Conservation (phyloP, 2,113 vertebrate species). For the Sinocyclocheilus maitianheensis region DNA sequence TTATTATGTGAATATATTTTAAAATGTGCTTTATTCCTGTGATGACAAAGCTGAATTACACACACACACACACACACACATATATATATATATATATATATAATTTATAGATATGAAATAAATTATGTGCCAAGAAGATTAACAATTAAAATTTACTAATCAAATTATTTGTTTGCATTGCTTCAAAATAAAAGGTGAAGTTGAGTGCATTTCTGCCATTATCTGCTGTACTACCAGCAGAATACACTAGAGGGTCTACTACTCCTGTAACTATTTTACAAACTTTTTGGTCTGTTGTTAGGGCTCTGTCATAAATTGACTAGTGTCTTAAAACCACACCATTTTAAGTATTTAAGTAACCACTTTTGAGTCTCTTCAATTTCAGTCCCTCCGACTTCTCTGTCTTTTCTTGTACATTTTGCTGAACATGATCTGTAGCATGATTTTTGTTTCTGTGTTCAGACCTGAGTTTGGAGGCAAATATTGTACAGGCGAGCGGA, state of each 20-base stretch:
- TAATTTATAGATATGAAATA: too few relatives aligned
- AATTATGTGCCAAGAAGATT: too few relatives aligned
- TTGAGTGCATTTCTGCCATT: background rate
- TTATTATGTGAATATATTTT: too few relatives aligned
- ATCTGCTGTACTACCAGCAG: background rate
- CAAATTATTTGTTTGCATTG: background rate
- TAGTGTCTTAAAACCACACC: background rate
- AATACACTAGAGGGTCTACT: slow-evolving; percentile 1
- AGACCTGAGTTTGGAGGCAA: slow-evolving; percentile 95
- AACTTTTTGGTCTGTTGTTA: background rate
- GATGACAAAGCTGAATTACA: too few relatives aligned
- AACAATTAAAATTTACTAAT: background rate
- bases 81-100: too few relatives aligned
- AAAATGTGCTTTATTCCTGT: too few relatives aligned
- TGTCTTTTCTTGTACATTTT: background rate
- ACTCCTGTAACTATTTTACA: background rate
- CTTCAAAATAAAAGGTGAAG: too few relatives aligned
- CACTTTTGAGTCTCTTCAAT: background rate
- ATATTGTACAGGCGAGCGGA: slow-evolving; percentile 95
- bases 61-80: too few relatives aligned
- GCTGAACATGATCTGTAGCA: background rate
- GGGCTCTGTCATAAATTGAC: background rate
- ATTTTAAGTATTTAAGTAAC: background rate
- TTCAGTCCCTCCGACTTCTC: background rate
- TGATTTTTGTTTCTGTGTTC: slow-evolving; percentile 32